phyloP scores from a whole-genome alignment of 2,797 vertebrate species.

The Enteromius paludinosus region DNA sequence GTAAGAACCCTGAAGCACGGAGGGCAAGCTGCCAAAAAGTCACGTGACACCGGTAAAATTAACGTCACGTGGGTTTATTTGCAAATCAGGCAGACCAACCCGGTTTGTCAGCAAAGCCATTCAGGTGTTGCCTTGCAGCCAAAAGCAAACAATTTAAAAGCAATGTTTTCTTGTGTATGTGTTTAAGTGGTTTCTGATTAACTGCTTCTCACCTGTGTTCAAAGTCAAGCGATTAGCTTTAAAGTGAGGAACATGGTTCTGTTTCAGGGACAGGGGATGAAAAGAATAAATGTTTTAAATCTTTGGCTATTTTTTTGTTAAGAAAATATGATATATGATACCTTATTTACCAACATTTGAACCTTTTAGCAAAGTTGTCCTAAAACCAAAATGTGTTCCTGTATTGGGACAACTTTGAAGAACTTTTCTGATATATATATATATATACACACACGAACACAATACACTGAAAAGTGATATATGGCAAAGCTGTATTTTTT shows the following conservation, averaged over 20 bases:
- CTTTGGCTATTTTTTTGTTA: too few relatives aligned
- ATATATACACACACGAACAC: too few relatives aligned
- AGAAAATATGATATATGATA: too few relatives aligned
- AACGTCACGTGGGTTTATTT: constrained; percentile 38
- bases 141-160: not conserved
- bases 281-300: not conserved
- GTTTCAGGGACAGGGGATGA: not conserved
- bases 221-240: not conserved
- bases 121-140: not conserved
- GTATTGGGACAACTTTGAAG: too few relatives aligned
- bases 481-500: not conserved
- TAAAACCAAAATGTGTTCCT: too few relatives aligned
- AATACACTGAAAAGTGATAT: not conserved
- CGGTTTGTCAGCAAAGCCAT: not conserved
- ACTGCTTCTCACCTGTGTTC: not conserved
- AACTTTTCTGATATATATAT: too few relatives aligned
- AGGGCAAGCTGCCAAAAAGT: constrained; percentile 19
- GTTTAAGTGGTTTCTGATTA: constrained; percentile 12
- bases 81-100: not conserved
- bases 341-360: too few relatives aligned
- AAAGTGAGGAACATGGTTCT: not conserved
- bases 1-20: not conserved
- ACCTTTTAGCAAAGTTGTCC: too few relatives aligned
- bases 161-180: not conserved
- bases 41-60: constrained; percentile 59